A percentile compares a stretch with the other conserved stretches of the same genome.
Evolutionary conservation across 2,888 invertebrate genomes (phyloP).

Genomic region (Synergus gifuensis): DNA sequence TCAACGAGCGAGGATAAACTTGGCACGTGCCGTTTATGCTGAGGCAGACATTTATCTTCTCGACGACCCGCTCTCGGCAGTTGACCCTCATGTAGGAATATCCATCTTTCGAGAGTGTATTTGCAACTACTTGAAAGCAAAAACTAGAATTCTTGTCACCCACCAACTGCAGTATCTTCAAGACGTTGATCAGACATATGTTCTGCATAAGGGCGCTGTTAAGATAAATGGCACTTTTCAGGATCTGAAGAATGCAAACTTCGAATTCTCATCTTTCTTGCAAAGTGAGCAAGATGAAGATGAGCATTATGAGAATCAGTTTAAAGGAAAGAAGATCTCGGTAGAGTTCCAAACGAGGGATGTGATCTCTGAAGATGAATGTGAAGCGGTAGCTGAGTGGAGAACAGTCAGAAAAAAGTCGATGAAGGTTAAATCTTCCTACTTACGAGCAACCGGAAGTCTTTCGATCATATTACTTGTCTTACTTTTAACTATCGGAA

Average conservation of each 20-base stretch:
- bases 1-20: slow-evolving; percentile 89
- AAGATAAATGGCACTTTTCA: slow-evolving; percentile 82
- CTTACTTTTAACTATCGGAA: background rate
- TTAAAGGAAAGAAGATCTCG: background rate
- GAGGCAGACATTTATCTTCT: slow-evolving; percentile 87
- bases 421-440: slow-evolving; percentile 61
- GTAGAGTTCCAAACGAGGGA: no score
- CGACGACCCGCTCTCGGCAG: slow-evolving; percentile 88
- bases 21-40: slow-evolving; percentile 85
- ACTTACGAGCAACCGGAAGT: slow-evolving; percentile 69
- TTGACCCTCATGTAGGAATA: slow-evolving; percentile 85
- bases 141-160: slow-evolving; percentile 83
- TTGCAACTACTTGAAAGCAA: slow-evolving; percentile 79
- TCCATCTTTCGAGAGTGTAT: slow-evolving; percentile 87
- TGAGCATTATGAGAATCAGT: no score
- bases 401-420: slow-evolving; percentile 60
- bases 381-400: slow-evolving; percentile 37
- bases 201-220: slow-evolving; percentile 75
- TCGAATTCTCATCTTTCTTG: slow-evolving; percentile 82
- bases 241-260: slow-evolving; percentile 80
- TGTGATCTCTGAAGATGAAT: background rate
- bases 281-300: slow-evolving; percentile 55
- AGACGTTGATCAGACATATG: slow-evolving; percentile 75
- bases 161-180: slow-evolving; percentile 85
- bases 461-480: slow-evolving; percentile 47